Base-by-base conservation (phyloP, 2,888 invertebrate genomes). In the Metopia argyrocephala region DNA sequence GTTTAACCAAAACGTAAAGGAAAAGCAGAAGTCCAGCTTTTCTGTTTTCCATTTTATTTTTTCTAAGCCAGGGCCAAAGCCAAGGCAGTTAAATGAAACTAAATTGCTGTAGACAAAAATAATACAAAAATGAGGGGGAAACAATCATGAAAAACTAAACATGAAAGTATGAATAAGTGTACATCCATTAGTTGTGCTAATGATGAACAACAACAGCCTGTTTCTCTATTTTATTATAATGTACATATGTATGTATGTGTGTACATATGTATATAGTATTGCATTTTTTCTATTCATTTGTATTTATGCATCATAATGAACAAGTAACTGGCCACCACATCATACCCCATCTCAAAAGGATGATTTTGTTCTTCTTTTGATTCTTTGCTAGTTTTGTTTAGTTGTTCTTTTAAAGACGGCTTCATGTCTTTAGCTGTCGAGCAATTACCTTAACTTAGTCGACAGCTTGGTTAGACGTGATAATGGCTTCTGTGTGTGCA, bases 151-250 rank as follows among this genome's bases (percentile, higher is more conserved):
- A 65, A 62, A 68, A 50, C 27, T 38, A 21, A 57, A 48, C n/a
- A n/a, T 54, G 71, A 50, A 56, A 56, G 48, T 76, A 78, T 81
- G 74, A 86, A 87, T 86, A 87, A 87, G 87, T 87, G 85, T 83
- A 86, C 87, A 88, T 85, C 86, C 87, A 87, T 87, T 87, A 87
- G 85, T 85, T 86, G 85, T 84, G 85, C 84, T 86, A 85, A 85
- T 83, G 86, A 87, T 83, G 85, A 83, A 86, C 86, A 86, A 85
- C 87, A 85, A 84, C n/a, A n/a, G n/a, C 85, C 85, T 86, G 69
- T 71, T 66, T 74, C 86, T 15, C 38, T n/a, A n/a, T n/a, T n/a
- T n/a, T n/a, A n/a, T n/a, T n/a, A n/a, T n/a, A n/a, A n/a, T n/a
- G n/a, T n/a, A n/a, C n/a, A n/a, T n/a, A n/a, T n/a, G n/a, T n/a